phyloP scores from a whole-genome alignment of 2,888 invertebrate species.

The Nycteola revayana region DNA sequence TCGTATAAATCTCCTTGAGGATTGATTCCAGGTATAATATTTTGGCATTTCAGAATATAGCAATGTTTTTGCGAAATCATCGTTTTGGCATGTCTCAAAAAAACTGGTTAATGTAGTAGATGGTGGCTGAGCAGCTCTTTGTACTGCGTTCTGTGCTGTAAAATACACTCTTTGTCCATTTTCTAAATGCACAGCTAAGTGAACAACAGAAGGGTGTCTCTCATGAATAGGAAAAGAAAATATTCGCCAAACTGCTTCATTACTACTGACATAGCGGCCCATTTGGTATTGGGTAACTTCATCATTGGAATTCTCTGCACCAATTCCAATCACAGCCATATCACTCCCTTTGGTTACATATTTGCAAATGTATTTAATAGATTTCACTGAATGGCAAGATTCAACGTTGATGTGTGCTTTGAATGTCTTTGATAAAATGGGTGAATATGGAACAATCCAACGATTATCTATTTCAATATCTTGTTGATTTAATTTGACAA shows the following conservation, averaged over 20 bases:
- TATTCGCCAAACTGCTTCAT: conserved; percentile 11
- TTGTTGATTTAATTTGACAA: conserved; percentile 32
- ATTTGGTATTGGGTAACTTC: conserved; percentile 10
- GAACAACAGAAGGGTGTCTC: conserved; percentile 13
- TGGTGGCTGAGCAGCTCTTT: conserved; percentile 6
- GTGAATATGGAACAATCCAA: conserved; percentile 4
- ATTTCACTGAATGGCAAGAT: conserved; percentile 14
- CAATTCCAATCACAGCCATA: conserved; percentile 16
- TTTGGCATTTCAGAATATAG: conserved; percentile 11
- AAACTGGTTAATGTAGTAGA: conserved; percentile 21
- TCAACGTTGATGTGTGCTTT: conserved; percentile 18
- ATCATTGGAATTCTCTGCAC: conserved; percentile 9
- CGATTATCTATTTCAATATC: conserved; percentile 7
- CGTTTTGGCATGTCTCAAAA: conserved; percentile 20
- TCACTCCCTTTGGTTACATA: conserved; percentile 25
- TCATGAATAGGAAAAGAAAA: conserved; percentile 21
- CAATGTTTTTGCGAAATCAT: conserved; percentile 28
- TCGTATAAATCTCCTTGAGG: conserved; percentile 34
- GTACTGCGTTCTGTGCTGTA: conserved; percentile 6
- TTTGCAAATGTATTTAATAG: conserved; percentile 23
- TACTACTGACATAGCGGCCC: conserved; percentile 7
- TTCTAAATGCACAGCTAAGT: conserved; percentile 11
- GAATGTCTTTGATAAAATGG: conserved; percentile 5
- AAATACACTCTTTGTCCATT: conserved; percentile 14
- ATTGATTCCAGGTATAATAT: conserved; percentile 17